Base-by-base conservation (phyloP, 2,113 vertebrate species). In the Myotis lucifugus region DNA sequence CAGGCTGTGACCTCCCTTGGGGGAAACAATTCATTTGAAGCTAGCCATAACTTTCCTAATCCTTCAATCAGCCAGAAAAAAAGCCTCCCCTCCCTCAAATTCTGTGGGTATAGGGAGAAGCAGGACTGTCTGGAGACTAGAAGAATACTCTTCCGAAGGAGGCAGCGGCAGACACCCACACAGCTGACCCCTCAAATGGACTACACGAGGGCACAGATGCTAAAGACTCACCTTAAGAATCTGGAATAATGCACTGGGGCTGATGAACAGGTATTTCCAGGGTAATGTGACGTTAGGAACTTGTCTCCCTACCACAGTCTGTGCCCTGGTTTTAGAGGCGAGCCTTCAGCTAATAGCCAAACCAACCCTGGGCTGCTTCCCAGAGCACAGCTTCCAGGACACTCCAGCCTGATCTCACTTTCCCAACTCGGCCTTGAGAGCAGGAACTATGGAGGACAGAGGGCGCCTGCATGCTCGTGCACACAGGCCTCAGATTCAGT, bases 401-500 rank as follows among this genome's bases (percentile, higher is more conserved):
- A 29, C 17, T 86, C 32, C 8, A 42, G 32, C 17, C 74, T 19
- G 42, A 61, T 61, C 25, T 61, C 59, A 25, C 59, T 1, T 61
- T 27, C 25, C 25, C 59, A 61, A 61, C 25, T 61, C 59, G 1
- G 25, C 25, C 59, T 61, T 25, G 59, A 88, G 21, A 15, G 5
- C 85, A 56, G 77, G 50, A 29, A 77, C 29, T 23, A 13, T 5
- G 72, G 25, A 25, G 50, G 50, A 73, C 46, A 67, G 34, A 83
- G 46, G 37, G 7, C 59, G 17, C 19, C 0, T 27, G 34, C 7
- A 21, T 29, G 14, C 34, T 8, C 0, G 1, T 14, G 3, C 0
- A 72, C 9, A 77, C 13, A 40, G 54, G 11, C 29, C 66, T 37
- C 23, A 6, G 21, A 2, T 7, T 85, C 40, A 48, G 17, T 7